These are phyloP conservation scores for Rallus crepitans DNA, from an alignment of 2,797 vertebrate genomes.

Conservation along the genomic window DNA sequence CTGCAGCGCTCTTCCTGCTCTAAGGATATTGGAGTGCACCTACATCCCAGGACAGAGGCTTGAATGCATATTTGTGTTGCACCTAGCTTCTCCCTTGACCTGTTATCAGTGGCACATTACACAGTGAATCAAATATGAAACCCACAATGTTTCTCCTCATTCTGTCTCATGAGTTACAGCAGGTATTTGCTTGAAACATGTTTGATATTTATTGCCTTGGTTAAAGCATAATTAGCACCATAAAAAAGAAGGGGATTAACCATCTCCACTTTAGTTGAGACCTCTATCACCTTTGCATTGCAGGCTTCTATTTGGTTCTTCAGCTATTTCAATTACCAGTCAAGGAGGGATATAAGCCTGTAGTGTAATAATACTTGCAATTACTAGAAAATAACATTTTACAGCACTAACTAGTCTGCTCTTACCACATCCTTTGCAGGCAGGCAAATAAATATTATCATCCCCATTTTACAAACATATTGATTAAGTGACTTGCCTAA, in stretches of 20 bases:
- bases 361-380: background rate
- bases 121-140: background rate
- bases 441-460: conserved; percentile 59
- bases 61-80: background rate
- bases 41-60: background rate
- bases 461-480: conserved; percentile 62
- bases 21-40: background rate
- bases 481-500: conserved; percentile 69
- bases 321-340: conserved; percentile 17
- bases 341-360: background rate
- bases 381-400: conserved; percentile 49
- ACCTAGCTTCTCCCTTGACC: background rate
- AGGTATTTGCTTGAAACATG: background rate
- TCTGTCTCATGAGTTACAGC: background rate
- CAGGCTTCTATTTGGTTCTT: conserved; percentile 8
- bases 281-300: conserved; percentile 9
- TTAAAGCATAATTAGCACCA: conserved; percentile 11
- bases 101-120: background rate
- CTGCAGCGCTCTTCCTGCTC: background rate
- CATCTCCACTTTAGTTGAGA: background rate
- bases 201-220: background rate
- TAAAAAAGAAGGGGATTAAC: conserved; percentile 11
- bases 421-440: conserved; percentile 22
- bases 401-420: conserved; percentile 26
- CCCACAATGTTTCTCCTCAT: background rate